Evolutionary conservation across 2,888 invertebrate species (phyloP).

Genomic region (Liopterus haemorrhoidalis): DNA sequence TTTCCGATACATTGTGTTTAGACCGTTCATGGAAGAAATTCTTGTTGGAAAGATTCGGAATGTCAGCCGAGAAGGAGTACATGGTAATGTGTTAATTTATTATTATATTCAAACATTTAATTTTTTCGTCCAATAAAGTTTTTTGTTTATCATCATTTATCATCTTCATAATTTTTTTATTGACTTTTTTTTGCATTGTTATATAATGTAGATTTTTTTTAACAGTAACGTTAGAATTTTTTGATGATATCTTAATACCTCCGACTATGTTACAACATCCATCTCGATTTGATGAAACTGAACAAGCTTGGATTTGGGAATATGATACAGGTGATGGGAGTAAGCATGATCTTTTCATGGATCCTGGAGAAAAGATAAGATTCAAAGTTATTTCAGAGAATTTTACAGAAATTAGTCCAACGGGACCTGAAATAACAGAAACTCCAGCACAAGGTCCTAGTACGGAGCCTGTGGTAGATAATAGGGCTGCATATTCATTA

Average conservation of each 20-base stretch:
- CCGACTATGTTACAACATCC: constrained; percentile 88
- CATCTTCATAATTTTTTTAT: too few species aligned
- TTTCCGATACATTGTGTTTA: constrained; percentile 91
- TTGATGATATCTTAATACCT: constrained; percentile 93
- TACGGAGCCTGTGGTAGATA: constrained; percentile 46
- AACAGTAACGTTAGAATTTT: constrained; percentile 89
- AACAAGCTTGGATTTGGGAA: constrained; percentile 96
- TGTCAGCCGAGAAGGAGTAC: constrained; percentile 86
- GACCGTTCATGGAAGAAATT: constrained; percentile 91
- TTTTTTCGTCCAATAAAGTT: constrained; percentile 4
- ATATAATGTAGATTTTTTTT: constrained; percentile 33
- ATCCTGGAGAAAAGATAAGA: constrained; percentile 77
- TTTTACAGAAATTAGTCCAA: constrained; percentile 84
- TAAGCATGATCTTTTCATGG: constrained; percentile 91
- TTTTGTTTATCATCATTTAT: constrained; percentile 1
- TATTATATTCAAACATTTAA: constrained; percentile 7
- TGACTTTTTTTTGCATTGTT: constrained; percentile 21
- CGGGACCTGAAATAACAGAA: constrained; percentile 54
- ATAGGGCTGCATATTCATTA: constrained; percentile 58
- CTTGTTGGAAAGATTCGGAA: constrained; percentile 87
- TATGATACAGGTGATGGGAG: constrained; percentile 76
- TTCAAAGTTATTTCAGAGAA: constrained; percentile 85
- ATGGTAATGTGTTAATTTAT: constrained; percentile 52
- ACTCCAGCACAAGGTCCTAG: constrained; percentile 37
- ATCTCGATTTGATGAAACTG: constrained; percentile 84